These are phyloP conservation scores for Trogon melanurus DNA, from an alignment of 2,113 vertebrate species.

Conservation along the genomic window DNA sequence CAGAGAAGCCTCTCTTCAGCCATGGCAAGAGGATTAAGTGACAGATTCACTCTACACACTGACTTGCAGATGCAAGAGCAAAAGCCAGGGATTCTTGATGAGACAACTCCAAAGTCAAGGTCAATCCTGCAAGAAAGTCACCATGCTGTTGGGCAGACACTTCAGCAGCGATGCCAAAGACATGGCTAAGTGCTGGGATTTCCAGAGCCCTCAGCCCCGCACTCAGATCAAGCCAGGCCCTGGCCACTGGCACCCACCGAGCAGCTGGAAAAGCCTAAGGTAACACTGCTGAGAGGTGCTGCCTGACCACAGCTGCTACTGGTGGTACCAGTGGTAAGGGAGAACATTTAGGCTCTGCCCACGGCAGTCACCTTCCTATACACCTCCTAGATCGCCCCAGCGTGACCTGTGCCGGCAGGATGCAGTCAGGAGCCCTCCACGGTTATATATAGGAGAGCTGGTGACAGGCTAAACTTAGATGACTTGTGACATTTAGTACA, in stretches of 20 bases:
- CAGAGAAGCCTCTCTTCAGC: not conserved
- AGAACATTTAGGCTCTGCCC: not conserved
- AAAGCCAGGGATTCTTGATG: not conserved
- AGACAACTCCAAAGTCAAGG: not conserved
- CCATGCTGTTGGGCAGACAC: fast-evolving
- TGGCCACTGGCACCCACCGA: fast-evolving
- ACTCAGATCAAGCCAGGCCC: not conserved
- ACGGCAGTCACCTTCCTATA: not conserved
- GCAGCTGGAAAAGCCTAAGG: not conserved
- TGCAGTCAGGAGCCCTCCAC: not conserved
- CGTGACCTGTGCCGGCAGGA: slow-evolving; percentile 36
- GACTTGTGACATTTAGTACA: slow-evolving; percentile 78
- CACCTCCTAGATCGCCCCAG: not conserved
- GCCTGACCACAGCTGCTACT: not conserved
- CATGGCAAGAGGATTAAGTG: not conserved
- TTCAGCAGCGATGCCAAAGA: not conserved
- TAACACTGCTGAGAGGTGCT: fast-evolving
- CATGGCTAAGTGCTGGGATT: not conserved
- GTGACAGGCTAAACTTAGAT: slow-evolving; percentile 79
- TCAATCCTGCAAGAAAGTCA: not conserved
- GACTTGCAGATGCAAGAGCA: not conserved
- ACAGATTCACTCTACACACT: not conserved
- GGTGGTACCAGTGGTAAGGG: not conserved
- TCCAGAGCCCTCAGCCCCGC: not conserved
- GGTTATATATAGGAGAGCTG: slow-evolving; percentile 74